Conservation (phyloP, 2,888 invertebrate species). For the Agriopis marginaria region DNA sequence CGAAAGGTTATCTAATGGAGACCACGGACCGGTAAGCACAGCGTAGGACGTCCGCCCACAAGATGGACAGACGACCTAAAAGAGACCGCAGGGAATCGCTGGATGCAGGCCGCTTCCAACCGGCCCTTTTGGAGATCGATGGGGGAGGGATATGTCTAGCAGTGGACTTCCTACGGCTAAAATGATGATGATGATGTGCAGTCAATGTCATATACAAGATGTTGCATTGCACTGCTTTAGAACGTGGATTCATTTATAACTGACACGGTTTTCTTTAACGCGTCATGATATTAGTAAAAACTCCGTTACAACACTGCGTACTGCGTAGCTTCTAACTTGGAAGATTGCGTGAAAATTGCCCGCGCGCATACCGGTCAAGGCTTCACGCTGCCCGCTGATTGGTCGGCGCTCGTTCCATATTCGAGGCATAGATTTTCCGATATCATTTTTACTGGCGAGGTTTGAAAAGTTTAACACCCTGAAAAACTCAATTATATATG, state of each 20-base stretch:
- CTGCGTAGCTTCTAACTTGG: background rate
- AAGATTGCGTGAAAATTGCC: constrained; percentile 40
- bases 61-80: too few species aligned
- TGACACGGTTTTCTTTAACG: background rate
- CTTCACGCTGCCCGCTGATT: constrained; percentile 42
- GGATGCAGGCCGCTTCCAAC: too few species aligned
- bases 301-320: background rate
- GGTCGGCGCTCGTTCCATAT: constrained; percentile 44
- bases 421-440: constrained; percentile 49
- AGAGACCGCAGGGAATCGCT: too few species aligned
- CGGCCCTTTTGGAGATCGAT: too few species aligned
- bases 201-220: too few species aligned
- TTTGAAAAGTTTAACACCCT: background rate
- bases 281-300: background rate
- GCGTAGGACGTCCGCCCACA: too few species aligned
- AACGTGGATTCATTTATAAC: background rate
- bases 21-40: too few species aligned
- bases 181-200: too few species aligned
- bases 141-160: too few species aligned
- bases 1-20: too few species aligned
- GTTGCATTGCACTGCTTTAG: background rate
- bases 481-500: too few species aligned
- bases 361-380: constrained; percentile 53
- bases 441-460: constrained; percentile 26
- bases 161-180: too few species aligned